phyloP scores from a whole-genome alignment of 2,888 invertebrate genomes.

The Trachelus tabidus region DNA sequence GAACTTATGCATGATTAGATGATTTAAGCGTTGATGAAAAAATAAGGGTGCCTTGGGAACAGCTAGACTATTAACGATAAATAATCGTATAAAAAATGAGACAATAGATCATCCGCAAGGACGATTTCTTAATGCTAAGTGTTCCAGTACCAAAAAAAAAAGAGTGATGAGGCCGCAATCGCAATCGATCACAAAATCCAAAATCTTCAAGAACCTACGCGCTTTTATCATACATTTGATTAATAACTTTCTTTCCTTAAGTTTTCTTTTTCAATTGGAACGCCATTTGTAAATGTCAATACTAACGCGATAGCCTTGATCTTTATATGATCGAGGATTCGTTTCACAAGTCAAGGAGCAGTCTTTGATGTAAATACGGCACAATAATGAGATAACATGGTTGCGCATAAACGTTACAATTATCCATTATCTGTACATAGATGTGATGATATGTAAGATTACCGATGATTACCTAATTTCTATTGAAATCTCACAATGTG shows the following conservation, averaged over 20 bases:
- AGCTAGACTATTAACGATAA: slow-evolving; percentile 2
- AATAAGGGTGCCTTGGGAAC: slow-evolving; percentile 15
- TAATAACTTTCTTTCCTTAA: background rate
- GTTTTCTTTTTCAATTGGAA: background rate
- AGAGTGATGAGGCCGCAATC: background rate
- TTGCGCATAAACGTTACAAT: background rate
- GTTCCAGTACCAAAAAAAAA: background rate
- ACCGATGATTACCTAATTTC: background rate
- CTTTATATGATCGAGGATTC: background rate
- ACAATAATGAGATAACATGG: background rate
- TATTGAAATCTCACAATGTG: background rate
- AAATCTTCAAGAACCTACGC: background rate
- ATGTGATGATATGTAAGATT: background rate
- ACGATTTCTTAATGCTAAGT: background rate
- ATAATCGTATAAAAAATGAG: slow-evolving; percentile 6
- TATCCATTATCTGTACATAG: background rate
- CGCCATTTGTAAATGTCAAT: background rate
- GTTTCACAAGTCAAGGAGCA: background rate
- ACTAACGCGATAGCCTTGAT: background rate
- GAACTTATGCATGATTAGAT: background rate
- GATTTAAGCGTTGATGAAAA: background rate
- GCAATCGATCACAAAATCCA: background rate
- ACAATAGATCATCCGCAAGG: background rate
- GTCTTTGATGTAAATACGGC: background rate
- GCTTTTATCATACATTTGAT: background rate